Conservation (phyloP, 2,888 invertebrate species). For the Luperina testacea region DNA sequence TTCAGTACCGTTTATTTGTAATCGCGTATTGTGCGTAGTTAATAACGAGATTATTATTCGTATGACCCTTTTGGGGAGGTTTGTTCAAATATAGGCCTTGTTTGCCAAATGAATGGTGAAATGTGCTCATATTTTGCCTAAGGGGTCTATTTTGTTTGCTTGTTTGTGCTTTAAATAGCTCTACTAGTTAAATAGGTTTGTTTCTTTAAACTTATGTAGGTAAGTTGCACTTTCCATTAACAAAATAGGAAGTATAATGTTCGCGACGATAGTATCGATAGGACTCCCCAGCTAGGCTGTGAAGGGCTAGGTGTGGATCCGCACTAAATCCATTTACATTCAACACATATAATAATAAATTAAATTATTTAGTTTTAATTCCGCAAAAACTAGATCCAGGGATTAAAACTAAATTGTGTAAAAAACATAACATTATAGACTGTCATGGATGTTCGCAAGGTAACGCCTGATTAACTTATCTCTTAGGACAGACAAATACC, state of each 20-base stretch:
- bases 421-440: not conserved
- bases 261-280: no score
- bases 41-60: constrained; percentile 85
- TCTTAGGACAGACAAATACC: no score
- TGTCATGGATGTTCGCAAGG: not conserved
- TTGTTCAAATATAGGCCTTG: constrained; percentile 83
- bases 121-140: constrained; percentile 62
- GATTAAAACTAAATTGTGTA: no score
- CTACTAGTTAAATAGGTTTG: not conserved
- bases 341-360: no score
- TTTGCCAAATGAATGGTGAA: constrained; percentile 78
- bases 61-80: constrained; percentile 71
- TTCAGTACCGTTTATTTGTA: constrained; percentile 83
- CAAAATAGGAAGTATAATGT: no score
- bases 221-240: not conserved
- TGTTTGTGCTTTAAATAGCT: constrained; percentile 41
- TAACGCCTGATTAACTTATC: not conserved
- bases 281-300: no score
- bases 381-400: not conserved
- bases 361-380: not conserved
- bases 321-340: no score
- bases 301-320: no score
- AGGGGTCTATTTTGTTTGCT: not conserved
- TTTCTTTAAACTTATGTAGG: not conserved
- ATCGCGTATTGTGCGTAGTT: constrained; percentile 79